Conservation (phyloP, 2,888 invertebrate genomes). For the Idaea biselata region DNA sequence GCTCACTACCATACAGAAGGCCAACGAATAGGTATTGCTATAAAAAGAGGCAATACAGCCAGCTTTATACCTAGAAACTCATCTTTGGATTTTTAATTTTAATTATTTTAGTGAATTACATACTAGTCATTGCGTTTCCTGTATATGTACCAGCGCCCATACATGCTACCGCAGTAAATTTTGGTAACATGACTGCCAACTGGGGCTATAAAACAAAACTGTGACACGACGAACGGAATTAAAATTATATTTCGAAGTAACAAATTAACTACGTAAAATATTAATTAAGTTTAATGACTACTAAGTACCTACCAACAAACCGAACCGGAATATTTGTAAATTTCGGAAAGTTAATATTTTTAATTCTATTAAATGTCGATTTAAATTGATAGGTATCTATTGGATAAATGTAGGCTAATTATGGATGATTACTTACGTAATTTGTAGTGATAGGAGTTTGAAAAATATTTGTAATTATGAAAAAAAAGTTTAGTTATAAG, state of each 20-base stretch:
- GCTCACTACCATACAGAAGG: too few relatives aligned
- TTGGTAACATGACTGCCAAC: conserved; percentile 24
- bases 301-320: neutral
- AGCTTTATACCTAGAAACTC: too few relatives aligned
- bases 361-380: neutral
- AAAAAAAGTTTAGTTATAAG: neutral
- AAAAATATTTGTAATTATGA: neutral
- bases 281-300: neutral
- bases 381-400: neutral
- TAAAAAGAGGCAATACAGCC: too few relatives aligned
- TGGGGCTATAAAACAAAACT: conserved; percentile 15
- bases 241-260: neutral
- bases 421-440: neutral
- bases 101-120: too few relatives aligned
- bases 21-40: too few relatives aligned
- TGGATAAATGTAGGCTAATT: neutral
- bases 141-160: neutral
- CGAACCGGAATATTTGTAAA: neutral
- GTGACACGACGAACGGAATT: conserved; percentile 4
- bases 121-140: too few relatives aligned
- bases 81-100: too few relatives aligned
- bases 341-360: too few relatives aligned
- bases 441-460: neutral
- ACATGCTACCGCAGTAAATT: conserved; percentile 26
- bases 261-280: neutral